Evolutionary conservation across 2,797 vertebrate species (phyloP), one percentile per base, ranked within the genome.

Genomic region (Echiichthys vipera): DNA sequence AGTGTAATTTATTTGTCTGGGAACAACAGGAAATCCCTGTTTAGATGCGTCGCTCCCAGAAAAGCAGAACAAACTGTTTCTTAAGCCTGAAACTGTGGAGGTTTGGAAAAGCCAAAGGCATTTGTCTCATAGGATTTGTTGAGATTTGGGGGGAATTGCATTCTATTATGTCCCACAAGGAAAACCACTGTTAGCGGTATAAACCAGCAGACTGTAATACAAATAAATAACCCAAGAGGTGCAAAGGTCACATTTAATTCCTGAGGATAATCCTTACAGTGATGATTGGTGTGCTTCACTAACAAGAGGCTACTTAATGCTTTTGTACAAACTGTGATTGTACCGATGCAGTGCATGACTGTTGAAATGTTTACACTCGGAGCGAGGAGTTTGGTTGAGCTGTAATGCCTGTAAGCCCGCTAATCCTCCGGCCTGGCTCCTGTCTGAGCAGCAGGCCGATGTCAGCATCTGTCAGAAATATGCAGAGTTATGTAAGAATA

Each of bases 1-100:
- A 40, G 59, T 71, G 51, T 71, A 65, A 89, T 90, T 87, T 90
- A 89, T 92, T 93, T 90, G 79, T 90, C 77, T 84, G 78, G 82
- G 81, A 88, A 90, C 81, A 91, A 91, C 92, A 94, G 92, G 93
- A 93, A 94, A 88, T 93, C 88, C 89, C 79, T 86, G 90, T 94
- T 93, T 93, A 88, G 82, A 91, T 17, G 32, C 22, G 2, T 45
- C 14, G 13, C 86, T 90, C 84, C 81, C 74, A 88, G 80, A 77
- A 84, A 86, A 84, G 77, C 67, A 73, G 77, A 84, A 87, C 78
- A 86, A 79, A 83, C 77, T 69, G 63, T 69, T 74, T 77, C 73
- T 73, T 64, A 70, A 81, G 66, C 55, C 65, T 17, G 7, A 81
- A 76, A 71, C 53, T 32, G 46, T 29, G 43, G 62, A 63, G 43